These are phyloP conservation scores for Palaemon carinicauda DNA, from an alignment of 1,140 invertebrate genomes.

Conservation along the genomic window DNA sequence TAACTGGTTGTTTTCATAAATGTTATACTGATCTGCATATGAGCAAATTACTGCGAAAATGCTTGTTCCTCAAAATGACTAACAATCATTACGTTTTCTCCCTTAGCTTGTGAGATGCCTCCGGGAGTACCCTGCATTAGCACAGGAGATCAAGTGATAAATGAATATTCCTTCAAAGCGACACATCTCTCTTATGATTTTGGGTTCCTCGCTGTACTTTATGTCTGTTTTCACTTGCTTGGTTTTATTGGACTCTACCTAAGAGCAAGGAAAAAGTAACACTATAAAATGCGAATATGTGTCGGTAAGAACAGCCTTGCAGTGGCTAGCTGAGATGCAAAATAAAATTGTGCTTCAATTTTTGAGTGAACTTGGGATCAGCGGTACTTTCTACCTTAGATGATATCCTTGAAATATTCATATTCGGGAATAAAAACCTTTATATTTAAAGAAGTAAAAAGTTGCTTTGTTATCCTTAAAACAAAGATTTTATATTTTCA, in stretches of 20 bases:
- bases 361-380: too few species aligned
- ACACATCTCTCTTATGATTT: constrained; percentile 74
- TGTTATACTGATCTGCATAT: not conserved
- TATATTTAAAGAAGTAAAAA: too few species aligned
- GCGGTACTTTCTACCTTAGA: too few species aligned
- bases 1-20: constrained; percentile 53
- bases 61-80: not conserved
- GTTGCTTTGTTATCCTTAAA: too few species aligned
- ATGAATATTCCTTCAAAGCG: constrained; percentile 75
- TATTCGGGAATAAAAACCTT: too few species aligned
- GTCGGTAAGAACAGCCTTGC: too few species aligned
- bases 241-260: constrained; percentile 74
- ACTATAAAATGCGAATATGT: not conserved
- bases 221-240: constrained; percentile 75
- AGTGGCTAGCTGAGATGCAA: too few species aligned
- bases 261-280: constrained; percentile 72
- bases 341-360: too few species aligned
- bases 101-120: constrained; percentile 73
- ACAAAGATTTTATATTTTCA: too few species aligned
- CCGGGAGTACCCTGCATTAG: constrained; percentile 75
- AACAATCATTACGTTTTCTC: too few species aligned
- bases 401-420: too few species aligned
- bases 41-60: not conserved
- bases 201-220: constrained; percentile 72
- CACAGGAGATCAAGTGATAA: constrained; percentile 76